These are phyloP conservation scores for Halcyon chelicuti DNA, from an alignment of 2,797 vertebrate genomes.

Conservation along the genomic window DNA sequence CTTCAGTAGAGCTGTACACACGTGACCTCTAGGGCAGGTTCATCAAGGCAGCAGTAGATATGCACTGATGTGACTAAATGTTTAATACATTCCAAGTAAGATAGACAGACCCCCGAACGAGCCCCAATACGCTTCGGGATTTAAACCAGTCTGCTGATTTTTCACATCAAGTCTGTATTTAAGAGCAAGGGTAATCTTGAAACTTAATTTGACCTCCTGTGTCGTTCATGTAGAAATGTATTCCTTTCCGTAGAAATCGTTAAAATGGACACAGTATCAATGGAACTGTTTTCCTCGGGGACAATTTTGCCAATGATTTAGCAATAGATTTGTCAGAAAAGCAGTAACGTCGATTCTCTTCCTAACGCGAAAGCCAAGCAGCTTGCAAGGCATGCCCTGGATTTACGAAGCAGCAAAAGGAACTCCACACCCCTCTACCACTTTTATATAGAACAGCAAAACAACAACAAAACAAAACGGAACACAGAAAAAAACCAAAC, in stretches of 20 bases:
- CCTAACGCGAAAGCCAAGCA: not conserved
- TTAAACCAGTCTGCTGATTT: conserved; percentile 21
- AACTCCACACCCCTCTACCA: conserved; percentile 55
- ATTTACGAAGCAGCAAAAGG: conserved; percentile 65
- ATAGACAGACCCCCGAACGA: not conserved
- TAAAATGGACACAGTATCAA: not conserved
- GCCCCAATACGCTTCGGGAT: not conserved
- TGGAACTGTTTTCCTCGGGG: not conserved
- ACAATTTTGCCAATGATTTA: not conserved
- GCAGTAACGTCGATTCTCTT: not conserved
- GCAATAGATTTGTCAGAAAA: not conserved
- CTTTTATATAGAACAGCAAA: conserved; percentile 50
- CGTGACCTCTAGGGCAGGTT: not conserved
- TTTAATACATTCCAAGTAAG: not conserved
- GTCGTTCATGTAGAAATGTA: not conserved
- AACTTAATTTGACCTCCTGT: conserved; percentile 11
- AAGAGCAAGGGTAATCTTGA: not conserved
- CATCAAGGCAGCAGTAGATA: not conserved
- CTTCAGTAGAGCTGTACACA: not conserved
- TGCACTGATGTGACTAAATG: not conserved
- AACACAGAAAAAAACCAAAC: not conserved
- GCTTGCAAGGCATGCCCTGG: conserved; percentile 44
- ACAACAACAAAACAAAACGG: not conserved
- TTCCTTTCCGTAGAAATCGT: not conserved
- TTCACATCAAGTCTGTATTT: conserved; percentile 18